Conservation (phyloP, 2,797 vertebrate genomes). For the Huso huso region DNA sequence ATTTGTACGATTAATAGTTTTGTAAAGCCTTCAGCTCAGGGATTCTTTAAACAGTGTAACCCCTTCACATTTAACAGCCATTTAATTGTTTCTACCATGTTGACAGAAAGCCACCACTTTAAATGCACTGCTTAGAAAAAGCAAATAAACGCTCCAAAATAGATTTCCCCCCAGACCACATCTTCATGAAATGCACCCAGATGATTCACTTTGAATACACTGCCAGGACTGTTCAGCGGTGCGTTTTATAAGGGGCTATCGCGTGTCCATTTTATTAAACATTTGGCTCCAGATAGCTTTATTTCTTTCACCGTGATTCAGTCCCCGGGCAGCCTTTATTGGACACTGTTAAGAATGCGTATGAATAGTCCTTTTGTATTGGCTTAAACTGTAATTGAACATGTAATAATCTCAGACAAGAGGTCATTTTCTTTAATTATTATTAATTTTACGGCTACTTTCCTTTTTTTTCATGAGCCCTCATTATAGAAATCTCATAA, state of each 20-base stretch:
- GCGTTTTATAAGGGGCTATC: constrained; percentile 59
- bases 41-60: no score
- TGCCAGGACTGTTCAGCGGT: constrained; percentile 43
- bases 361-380: constrained; percentile 64
- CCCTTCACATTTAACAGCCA: no score
- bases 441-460: constrained; percentile 12
- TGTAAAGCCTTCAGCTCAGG: no score
- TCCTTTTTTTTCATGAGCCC: neutral
- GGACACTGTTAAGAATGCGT: constrained; percentile 49
- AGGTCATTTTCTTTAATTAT: constrained; percentile 20
- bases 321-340: constrained; percentile 50
- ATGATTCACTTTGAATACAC: constrained; percentile 53
- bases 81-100: no score
- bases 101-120: no score
- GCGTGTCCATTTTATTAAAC: constrained; percentile 61
- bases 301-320: constrained; percentile 48
- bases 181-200: constrained; percentile 30
- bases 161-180: constrained; percentile 37
- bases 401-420: constrained; percentile 29
- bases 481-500: no score
- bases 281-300: constrained; percentile 46
- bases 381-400: constrained; percentile 27
- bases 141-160: no score
- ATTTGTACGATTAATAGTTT: no score
- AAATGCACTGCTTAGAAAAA: no score